Evolutionary conservation across 2,797 vertebrate species (phyloP).

Genomic region (Tangara arthus): DNA sequence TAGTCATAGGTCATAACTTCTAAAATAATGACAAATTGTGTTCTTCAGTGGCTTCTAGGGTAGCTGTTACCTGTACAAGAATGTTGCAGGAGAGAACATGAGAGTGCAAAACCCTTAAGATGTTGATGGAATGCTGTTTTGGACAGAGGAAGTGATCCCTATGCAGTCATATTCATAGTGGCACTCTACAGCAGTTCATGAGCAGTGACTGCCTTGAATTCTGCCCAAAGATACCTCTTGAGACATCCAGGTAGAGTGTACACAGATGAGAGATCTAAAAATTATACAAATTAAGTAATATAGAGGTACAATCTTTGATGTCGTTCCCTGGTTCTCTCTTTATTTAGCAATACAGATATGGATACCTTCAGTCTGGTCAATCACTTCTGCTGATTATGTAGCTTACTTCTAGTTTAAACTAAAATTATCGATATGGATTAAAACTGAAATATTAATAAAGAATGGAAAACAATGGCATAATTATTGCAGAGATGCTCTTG

Average conservation of each 20-base stretch:
- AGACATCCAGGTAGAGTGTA: not conserved
- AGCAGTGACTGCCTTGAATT: not conserved
- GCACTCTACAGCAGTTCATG: not conserved
- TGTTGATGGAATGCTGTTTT: not conserved
- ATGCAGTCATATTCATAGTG: not conserved
- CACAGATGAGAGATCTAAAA: not conserved
- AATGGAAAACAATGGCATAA: not conserved
- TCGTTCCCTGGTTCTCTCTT: not conserved
- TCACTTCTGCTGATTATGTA: not conserved
- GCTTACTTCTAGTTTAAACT: not conserved
- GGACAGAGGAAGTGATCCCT: not conserved
- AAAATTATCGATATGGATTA: not conserved
- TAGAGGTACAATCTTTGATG: not conserved
- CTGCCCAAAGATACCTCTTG: not conserved
- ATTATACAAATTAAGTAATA: not conserved
- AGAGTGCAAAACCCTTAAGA: not conserved
- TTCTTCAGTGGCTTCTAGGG: not conserved
- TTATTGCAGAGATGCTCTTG: not conserved
- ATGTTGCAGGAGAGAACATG: not conserved
- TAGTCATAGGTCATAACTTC: not conserved
- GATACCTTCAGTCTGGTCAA: not conserved
- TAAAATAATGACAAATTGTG: not conserved
- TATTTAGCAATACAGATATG: not conserved
- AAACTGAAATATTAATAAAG: not conserved
- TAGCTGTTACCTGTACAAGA: not conserved